Evolutionary conservation across 2,113 vertebrate species (phyloP).

Genomic region (Mugil cephalus): DNA sequence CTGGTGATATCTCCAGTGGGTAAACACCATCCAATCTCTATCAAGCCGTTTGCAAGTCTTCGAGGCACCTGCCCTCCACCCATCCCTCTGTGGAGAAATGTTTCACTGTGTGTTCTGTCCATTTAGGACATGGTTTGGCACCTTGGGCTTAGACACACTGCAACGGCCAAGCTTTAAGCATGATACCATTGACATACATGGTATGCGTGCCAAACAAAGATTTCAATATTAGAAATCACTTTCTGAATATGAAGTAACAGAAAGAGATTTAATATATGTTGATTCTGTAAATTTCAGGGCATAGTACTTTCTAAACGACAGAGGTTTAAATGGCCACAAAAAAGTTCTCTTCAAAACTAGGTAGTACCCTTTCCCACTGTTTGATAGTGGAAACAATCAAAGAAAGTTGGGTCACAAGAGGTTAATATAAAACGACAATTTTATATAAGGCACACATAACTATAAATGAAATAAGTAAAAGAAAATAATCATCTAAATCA

Average conservation of each 20-base stretch:
- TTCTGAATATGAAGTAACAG: background rate
- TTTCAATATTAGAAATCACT: no score
- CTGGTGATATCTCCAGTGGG: conserved; percentile 64
- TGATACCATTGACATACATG: conserved; percentile 84
- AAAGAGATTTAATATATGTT: background rate
- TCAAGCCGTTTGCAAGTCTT: conserved; percentile 84
- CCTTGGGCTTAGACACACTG: conserved; percentile 85
- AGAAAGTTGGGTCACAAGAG: background rate
- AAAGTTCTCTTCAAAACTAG: background rate
- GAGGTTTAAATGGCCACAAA: background rate
- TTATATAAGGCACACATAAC: background rate
- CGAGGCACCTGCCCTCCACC: conserved; percentile 71
- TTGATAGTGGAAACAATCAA: background rate
- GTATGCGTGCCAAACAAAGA: conserved; percentile 75
- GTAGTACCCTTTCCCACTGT: background rate
- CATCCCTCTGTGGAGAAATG: conserved; percentile 82
- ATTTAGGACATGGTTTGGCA: conserved; percentile 81
- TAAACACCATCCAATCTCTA: conserved; percentile 85
- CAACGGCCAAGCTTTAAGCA: conserved; percentile 82
- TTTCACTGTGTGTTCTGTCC: conserved; percentile 58
- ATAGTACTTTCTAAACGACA: background rate
- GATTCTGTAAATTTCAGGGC: no score
- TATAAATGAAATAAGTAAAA: background rate
- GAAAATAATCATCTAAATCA: no score
- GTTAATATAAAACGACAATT: background rate